Conservation (phyloP, 1,140 invertebrate genomes). For the Lasaia peninsularis region DNA sequence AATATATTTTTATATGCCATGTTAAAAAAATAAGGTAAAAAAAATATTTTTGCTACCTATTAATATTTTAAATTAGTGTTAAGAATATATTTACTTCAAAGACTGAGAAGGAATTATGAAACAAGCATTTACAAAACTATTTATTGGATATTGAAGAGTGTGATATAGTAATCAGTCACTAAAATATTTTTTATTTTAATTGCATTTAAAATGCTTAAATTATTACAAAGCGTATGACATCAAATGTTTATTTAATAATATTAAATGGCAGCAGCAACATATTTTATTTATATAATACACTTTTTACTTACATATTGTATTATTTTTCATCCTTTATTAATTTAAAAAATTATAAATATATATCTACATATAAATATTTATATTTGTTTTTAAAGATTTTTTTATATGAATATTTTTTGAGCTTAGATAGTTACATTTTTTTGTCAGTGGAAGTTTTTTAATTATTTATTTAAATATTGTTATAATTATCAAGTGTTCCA, state of each 20-base stretch:
- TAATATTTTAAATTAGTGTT: constrained; percentile 1
- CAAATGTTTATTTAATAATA: neutral
- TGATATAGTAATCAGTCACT: neutral
- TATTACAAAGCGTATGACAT: neutral
- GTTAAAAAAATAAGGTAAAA: neutral
- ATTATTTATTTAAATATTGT: too few relatives aligned
- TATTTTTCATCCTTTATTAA: neutral
- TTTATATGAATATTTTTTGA: too few relatives aligned
- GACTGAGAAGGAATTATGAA: constrained; percentile 15
- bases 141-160: constrained; percentile 10
- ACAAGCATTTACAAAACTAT: constrained; percentile 9
- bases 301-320: neutral
- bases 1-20: neutral
- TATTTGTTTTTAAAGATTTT: too few relatives aligned
- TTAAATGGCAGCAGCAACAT: neutral
- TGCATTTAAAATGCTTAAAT: constrained; percentile 6
- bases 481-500: too few relatives aligned
- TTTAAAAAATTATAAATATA: too few relatives aligned
- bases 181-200: constrained; percentile 1
- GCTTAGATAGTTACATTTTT: too few relatives aligned
- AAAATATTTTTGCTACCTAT: neutral
- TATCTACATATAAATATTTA: too few relatives aligned
- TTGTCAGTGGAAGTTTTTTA: too few relatives aligned
- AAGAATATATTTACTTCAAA: constrained; percentile 8
- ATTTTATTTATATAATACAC: neutral